Evolutionary conservation across 30 jellyfish, hydroid and myxozoan genomes (phyloP).

Genomic region (Euphysa ruthae): DNA sequence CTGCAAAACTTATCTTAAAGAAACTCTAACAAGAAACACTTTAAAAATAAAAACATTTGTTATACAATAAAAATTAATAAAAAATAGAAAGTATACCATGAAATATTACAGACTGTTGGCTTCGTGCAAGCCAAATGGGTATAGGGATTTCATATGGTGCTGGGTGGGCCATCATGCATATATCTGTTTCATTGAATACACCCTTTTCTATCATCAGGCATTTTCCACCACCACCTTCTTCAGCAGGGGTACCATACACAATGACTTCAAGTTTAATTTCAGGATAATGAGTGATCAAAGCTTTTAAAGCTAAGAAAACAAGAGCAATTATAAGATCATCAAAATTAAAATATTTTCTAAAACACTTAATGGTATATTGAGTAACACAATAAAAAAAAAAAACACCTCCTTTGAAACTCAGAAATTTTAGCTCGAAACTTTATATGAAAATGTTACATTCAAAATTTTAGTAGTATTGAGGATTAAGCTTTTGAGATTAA

Average conservation of each 20-base stretch:
- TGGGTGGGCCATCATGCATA: slow-evolving; percentile 98
- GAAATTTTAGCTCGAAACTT: no score
- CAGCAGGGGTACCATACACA: slow-evolving; percentile 98
- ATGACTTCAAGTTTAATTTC: slow-evolving; percentile 54
- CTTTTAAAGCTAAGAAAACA: slow-evolving; percentile 50
- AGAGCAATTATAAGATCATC: background rate
- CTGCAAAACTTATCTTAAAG: no score
- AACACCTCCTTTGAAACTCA: no score
- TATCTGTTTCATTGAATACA: slow-evolving; percentile 71
- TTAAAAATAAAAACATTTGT: no score
- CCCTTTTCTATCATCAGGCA: slow-evolving; percentile 56
- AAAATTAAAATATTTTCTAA: no score
- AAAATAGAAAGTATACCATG: slow-evolving; percentile 29
- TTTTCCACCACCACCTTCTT: slow-evolving; percentile 98
- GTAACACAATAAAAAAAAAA: no score
- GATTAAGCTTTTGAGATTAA: no score
- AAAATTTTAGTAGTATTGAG: no score
- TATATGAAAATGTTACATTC: no score
- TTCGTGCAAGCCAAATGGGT: slow-evolving; percentile 25
- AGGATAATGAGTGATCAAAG: slow-evolving; percentile 38
- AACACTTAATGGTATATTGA: no score
- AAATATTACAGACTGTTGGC: slow-evolving; percentile 25
- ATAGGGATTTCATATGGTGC: slow-evolving; percentile 44
- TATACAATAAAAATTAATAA: no score
- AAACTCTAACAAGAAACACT: no score